Conservation (phyloP, 1,140 invertebrate genomes). For the Ceratoteleas bidentatus region DNA sequence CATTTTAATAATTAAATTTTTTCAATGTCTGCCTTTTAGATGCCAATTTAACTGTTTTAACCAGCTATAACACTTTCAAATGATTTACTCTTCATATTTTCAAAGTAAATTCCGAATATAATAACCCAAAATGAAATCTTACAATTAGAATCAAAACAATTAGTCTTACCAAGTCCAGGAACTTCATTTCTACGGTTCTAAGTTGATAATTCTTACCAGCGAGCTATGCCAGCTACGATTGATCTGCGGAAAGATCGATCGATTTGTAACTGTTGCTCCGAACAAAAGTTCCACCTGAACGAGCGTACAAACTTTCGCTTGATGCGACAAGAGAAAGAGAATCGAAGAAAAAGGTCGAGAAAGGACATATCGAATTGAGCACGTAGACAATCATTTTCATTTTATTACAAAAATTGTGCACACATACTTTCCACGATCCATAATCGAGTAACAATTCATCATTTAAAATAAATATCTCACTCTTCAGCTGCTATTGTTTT, state of each 20-base stretch:
- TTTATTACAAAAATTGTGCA: conserved; percentile 80
- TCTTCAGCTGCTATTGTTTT: conserved; percentile 73
- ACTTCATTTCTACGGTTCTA: conserved; percentile 9
- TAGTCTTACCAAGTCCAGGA: conserved; percentile 18
- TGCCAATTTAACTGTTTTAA: too few species aligned
- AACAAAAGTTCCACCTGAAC: conserved; percentile 47
- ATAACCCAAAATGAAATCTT: neutral
- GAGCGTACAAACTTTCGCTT: conserved; percentile 46
- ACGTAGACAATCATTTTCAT: conserved; percentile 71
- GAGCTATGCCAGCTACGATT: too few species aligned
- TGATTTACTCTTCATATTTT: too few species aligned
- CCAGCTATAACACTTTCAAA: too few species aligned
- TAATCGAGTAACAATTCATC: conserved; percentile 77
- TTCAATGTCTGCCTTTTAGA: too few species aligned
- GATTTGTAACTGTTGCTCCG: conserved; percentile 33
- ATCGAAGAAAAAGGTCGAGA: conserved; percentile 15
- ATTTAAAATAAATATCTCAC: conserved; percentile 80
- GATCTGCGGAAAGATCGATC: conserved; percentile 29
- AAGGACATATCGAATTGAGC: conserved; percentile 57
- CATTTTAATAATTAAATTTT: too few species aligned
- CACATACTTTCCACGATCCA: conserved; percentile 75
- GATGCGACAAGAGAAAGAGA: neutral
- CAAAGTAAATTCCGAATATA: too few species aligned
- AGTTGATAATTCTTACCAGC: neutral
- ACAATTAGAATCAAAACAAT: neutral